Conservation (phyloP, 2,797 vertebrate species). For the Helarctos malayanus region DNA sequence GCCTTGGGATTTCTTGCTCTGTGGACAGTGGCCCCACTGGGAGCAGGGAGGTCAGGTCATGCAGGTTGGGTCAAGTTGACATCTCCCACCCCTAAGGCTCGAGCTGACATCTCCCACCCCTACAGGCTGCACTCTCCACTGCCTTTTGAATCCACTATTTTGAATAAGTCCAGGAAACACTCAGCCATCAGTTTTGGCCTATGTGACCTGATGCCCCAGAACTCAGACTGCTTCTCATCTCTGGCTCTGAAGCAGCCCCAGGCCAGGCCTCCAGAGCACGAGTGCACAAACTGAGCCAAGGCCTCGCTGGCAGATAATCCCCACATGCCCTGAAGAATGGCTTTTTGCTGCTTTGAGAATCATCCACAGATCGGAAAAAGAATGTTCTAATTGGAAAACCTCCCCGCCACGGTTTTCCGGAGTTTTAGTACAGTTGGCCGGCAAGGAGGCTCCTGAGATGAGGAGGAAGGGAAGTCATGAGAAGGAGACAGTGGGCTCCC, state of each 20-base stretch:
- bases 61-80: neutral
- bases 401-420: constrained; percentile 85
- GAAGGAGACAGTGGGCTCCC: constrained; percentile 73
- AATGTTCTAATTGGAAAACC: constrained; percentile 87
- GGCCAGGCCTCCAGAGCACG: constrained; percentile 69
- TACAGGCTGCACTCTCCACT: neutral
- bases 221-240: constrained; percentile 56
- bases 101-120: neutral
- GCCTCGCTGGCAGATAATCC: constrained; percentile 73
- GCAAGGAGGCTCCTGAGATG: constrained; percentile 77
- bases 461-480: constrained; percentile 80
- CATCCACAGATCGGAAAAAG: constrained; percentile 83
- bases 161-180: neutral
- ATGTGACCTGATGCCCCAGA: constrained; percentile 57
- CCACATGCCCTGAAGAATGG: constrained; percentile 74
- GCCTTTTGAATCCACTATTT: neutral
- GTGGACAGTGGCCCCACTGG: neutral
- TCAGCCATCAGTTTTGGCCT: neutral
- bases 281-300: constrained; percentile 62
- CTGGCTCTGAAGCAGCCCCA: neutral
- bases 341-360: constrained; percentile 80
- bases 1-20: neutral
- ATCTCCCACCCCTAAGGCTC: neutral
- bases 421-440: constrained; percentile 83
- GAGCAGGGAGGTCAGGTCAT: neutral